Evolutionary conservation across 2,797 vertebrate genomes (phyloP).

Genomic region (Odontamblyopus lacepedii): DNA sequence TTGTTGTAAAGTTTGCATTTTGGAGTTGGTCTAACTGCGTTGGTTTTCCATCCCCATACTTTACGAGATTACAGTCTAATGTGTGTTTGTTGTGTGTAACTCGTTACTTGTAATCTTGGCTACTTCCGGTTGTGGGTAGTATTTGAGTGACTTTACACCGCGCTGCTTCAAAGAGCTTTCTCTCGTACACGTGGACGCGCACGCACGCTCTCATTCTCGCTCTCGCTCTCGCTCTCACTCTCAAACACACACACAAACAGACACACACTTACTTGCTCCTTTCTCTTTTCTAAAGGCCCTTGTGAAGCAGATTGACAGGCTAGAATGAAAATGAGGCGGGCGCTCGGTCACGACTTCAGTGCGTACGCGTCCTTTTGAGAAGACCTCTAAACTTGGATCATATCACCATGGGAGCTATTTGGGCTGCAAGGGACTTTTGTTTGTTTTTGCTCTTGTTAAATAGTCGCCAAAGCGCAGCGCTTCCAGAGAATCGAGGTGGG

Average conservation of each 20-base stretch:
- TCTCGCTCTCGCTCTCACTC: constrained; percentile 26
- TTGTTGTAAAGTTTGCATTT: not conserved
- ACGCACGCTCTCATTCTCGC: constrained; percentile 45
- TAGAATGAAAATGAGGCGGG: constrained; percentile 83
- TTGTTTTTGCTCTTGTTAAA: constrained; percentile 85
- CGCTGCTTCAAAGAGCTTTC: constrained; percentile 29
- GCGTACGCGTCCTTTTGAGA: constrained; percentile 77
- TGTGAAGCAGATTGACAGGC: constrained; percentile 78
- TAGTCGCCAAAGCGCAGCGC: constrained; percentile 77
- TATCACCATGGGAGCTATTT: constrained; percentile 82
- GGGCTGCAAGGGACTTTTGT: constrained; percentile 78
- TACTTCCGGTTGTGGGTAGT: constrained; percentile 37
- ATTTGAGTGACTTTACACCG: constrained; percentile 29
- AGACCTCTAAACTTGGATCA: constrained; percentile 75
- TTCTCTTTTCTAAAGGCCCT: constrained; percentile 73
- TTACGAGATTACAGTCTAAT: not conserved
- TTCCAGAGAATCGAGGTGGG: constrained; percentile 80
- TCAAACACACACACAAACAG: constrained; percentile 42
- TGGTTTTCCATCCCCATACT: not conserved
- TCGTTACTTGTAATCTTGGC: constrained; percentile 3
- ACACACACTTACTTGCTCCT: constrained; percentile 55
- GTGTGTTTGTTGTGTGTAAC: not conserved
- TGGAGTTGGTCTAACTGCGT: not conserved
- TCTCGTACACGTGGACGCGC: constrained; percentile 42
- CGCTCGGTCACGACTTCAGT: constrained; percentile 76